Evolutionary conservation across 2,888 invertebrate genomes (phyloP).

Genomic region (Laothoe populi): DNA sequence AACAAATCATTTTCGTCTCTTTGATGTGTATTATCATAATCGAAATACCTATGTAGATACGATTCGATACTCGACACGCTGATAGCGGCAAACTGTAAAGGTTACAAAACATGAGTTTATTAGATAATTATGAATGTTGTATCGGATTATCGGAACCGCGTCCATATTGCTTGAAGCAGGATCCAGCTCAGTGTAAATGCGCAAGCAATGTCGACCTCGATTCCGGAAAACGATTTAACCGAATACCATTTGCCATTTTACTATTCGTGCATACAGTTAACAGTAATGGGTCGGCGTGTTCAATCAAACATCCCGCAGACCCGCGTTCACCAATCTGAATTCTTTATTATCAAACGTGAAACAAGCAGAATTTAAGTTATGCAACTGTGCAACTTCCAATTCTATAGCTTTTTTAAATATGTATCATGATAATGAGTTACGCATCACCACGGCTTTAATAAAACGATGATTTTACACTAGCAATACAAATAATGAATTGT

Average conservation of each 20-base stretch:
- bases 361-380: neutral
- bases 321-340: conserved; percentile 1
- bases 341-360: neutral
- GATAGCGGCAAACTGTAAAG: conserved; percentile 80
- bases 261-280: neutral
- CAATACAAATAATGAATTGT: conserved; percentile 10
- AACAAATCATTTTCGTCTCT: conserved; percentile 42
- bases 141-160: conserved; percentile 69
- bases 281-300: neutral
- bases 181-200: conserved; percentile 40
- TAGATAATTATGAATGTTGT: conserved; percentile 77
- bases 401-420: neutral
- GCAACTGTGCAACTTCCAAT: neutral
- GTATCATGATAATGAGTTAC: neutral
- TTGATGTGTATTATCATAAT: conserved; percentile 54
- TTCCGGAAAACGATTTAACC: conserved; percentile 26
- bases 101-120: conserved; percentile 77
- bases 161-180: conserved; percentile 56
- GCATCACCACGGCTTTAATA: neutral
- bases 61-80: conserved; percentile 63
- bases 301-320: conserved; percentile 8
- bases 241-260: neutral
- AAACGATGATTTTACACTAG: neutral
- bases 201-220: conserved; percentile 41
- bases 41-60: conserved; percentile 60